Conservation (phyloP, 2,797 vertebrate genomes). For the Triplophysa yarkandensis region DNA sequence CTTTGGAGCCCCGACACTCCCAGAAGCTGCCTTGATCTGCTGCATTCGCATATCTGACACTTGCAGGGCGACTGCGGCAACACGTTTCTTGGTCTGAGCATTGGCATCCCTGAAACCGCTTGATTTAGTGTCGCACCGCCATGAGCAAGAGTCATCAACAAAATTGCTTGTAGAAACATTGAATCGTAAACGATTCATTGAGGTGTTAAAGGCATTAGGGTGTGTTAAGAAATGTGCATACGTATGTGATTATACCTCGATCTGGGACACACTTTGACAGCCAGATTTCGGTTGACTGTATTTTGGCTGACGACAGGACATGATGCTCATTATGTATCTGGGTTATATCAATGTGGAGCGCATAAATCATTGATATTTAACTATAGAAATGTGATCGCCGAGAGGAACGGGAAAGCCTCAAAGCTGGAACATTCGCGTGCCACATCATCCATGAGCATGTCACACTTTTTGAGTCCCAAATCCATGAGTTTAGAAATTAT, state of each 20-base stretch:
- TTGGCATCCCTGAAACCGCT: neutral
- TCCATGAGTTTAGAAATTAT: too few species aligned
- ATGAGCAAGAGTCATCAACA: neutral
- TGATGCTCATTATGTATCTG: slow-evolving; percentile 43
- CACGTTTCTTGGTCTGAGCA: neutral
- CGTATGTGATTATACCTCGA: neutral
- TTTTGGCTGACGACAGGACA: slow-evolving; percentile 16
- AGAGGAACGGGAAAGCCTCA: slow-evolving; percentile 28
- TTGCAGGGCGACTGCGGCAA: neutral
- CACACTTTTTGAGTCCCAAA: too few species aligned
- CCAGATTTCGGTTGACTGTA: neutral
- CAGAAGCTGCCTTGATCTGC: slow-evolving; percentile 11
- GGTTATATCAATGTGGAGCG: slow-evolving; percentile 40
- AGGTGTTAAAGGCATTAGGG: neutral
- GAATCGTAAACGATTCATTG: neutral
- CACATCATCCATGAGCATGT: slow-evolving; percentile 32
- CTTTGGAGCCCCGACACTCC: slow-evolving; percentile 22
- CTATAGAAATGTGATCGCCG: slow-evolving; percentile 22
- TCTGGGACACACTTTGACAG: slow-evolving; percentile 4
- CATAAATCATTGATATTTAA: slow-evolving; percentile 40
- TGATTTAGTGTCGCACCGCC: neutral
- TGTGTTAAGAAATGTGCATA: neutral
- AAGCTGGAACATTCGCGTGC: slow-evolving; percentile 29
- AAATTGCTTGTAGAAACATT: neutral
- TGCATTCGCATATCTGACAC: neutral